phyloP scores from a whole-genome alignment of 2,888 invertebrate species.

The Andrena minutula region DNA sequence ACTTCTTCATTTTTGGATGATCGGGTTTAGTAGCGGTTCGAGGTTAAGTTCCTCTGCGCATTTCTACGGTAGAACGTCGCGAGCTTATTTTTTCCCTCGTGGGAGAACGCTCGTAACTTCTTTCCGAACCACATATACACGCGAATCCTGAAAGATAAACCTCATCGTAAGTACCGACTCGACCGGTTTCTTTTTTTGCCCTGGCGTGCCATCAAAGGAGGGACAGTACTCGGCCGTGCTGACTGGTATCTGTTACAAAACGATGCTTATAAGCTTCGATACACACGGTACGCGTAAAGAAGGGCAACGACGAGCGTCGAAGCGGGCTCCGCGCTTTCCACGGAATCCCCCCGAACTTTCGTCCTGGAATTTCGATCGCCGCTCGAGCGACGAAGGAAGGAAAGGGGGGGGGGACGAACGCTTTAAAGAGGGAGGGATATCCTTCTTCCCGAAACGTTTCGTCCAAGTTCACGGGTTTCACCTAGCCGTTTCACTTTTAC shows the following conservation, averaged over 20 bases:
- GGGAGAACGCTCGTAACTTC: slow-evolving; percentile 47
- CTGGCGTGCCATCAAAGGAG: slow-evolving; percentile 60
- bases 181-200: slow-evolving; percentile 74
- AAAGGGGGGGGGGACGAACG: not conserved
- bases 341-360: slow-evolving; percentile 50
- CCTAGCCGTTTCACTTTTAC: slow-evolving; percentile 52
- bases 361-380: slow-evolving; percentile 57
- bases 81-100: slow-evolving; percentile 1
- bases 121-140: slow-evolving; percentile 40
- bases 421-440: slow-evolving; percentile 23
- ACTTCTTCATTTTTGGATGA: not conserved
- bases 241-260: slow-evolving; percentile 60
- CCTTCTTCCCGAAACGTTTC: slow-evolving; percentile 53
- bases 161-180: slow-evolving; percentile 71
- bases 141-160: slow-evolving; percentile 61
- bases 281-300: slow-evolving; percentile 34
- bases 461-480: slow-evolving; percentile 43
- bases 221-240: slow-evolving; percentile 51
- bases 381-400: not conserved
- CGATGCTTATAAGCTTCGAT: slow-evolving; percentile 54
- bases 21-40: no score
- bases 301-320: slow-evolving; percentile 31
- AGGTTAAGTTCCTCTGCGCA: not conserved
- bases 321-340: slow-evolving; percentile 51
- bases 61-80: slow-evolving; percentile 1